A percentile compares a stretch with the other conserved stretches of the same genome.
These are phyloP conservation scores for Synergus itoensis DNA, from an alignment of 2,888 invertebrate species.

Conservation along the genomic window DNA sequence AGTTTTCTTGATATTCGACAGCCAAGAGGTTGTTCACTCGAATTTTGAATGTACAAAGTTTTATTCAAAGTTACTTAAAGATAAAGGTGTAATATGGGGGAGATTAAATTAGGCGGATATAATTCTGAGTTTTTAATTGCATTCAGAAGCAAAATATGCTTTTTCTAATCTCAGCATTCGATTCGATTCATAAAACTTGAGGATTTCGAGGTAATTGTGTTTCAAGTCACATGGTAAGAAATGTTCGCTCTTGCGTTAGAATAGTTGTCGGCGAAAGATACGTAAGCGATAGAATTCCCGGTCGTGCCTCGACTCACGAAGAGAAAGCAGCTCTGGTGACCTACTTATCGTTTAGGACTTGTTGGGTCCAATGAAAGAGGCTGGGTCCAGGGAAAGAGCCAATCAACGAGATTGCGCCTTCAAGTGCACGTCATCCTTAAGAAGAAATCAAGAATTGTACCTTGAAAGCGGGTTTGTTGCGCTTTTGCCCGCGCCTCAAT, in stretches of 20 bases:
- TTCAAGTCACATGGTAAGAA: slow-evolving; percentile 49
- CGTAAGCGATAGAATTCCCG: slow-evolving; percentile 69
- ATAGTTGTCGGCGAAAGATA: slow-evolving; percentile 56
- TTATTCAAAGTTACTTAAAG: too few relatives aligned
- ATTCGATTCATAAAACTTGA: neutral
- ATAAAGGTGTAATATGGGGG: too few relatives aligned
- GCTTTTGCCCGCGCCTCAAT: slow-evolving; percentile 8
- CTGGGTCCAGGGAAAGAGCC: slow-evolving; percentile 53
- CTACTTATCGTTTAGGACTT: slow-evolving; percentile 62
- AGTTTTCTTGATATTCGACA: slow-evolving; percentile 44
- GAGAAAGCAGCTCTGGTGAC: slow-evolving; percentile 76
- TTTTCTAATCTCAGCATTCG: neutral
- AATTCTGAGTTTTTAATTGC: neutral
- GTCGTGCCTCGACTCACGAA: slow-evolving; percentile 61
- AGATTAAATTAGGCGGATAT: too few relatives aligned
- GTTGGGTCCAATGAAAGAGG: slow-evolving; percentile 55
- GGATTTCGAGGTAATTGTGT: slow-evolving; percentile 48
- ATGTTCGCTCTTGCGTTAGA: slow-evolving; percentile 48
- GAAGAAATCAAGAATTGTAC: slow-evolving; percentile 56
- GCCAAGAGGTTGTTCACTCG: too few relatives aligned
- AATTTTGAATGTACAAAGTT: too few relatives aligned
- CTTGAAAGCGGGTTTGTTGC: slow-evolving; percentile 62
- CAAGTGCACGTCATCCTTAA: slow-evolving; percentile 25
- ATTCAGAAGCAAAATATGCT: neutral
- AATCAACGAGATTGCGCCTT: slow-evolving; percentile 49